Conservation (phyloP, 2,888 invertebrate genomes). For the Netelia melanura region DNA sequence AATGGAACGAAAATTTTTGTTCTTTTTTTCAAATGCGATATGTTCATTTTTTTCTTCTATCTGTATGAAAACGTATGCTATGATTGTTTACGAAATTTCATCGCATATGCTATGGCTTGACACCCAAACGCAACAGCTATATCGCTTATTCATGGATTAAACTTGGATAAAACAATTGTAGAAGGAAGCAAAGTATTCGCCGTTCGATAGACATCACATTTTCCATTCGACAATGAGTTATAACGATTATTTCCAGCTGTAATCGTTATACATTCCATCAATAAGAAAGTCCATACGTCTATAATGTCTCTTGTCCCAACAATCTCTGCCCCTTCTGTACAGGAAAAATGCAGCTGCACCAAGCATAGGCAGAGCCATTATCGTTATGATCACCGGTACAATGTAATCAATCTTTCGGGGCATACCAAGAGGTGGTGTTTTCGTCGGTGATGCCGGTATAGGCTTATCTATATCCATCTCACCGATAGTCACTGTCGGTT, state of each 20-base stretch:
- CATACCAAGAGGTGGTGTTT: constrained; percentile 75
- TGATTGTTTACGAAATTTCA: constrained; percentile 1
- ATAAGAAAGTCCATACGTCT: constrained; percentile 95
- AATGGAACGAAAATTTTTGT: not conserved
- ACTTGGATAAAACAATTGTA: constrained; percentile 16
- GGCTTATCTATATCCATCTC: constrained; percentile 79
- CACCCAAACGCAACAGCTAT: not conserved
- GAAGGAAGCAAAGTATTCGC: not conserved
- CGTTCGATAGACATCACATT: not conserved
- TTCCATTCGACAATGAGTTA: not conserved
- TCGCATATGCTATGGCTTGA: not conserved
- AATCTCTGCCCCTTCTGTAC: constrained; percentile 91
- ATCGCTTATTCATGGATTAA: not conserved
- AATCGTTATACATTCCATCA: constrained; percentile 96
- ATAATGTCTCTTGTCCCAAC: constrained; percentile 94
- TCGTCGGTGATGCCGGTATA: constrained; percentile 76
- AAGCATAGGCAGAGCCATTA: constrained; percentile 91
- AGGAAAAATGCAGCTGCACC: constrained; percentile 89
- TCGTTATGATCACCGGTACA: constrained; percentile 90
- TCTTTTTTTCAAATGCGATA: constrained; percentile 28
- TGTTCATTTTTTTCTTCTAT: constrained; percentile 31
- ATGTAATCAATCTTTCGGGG: constrained; percentile 87
- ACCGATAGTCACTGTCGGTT: constrained; percentile 86
- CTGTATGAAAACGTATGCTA: not conserved
- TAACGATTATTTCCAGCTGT: constrained; percentile 72